Conservation (phyloP, 2,113 vertebrate genomes). For the Chaetodon auriga region DNA sequence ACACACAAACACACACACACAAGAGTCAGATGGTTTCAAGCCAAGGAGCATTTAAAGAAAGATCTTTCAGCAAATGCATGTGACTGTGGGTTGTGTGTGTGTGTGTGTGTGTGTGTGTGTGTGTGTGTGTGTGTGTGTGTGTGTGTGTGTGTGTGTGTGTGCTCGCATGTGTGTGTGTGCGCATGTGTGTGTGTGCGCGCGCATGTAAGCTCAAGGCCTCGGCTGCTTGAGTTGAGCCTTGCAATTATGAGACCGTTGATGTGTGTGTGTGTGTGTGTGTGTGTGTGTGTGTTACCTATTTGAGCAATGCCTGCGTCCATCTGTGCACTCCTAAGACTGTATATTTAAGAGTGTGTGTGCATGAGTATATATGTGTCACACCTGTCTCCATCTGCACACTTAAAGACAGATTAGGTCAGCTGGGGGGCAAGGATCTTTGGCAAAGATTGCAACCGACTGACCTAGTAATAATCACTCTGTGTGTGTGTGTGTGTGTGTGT, state of each 20-base stretch:
- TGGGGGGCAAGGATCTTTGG: conserved; percentile 63
- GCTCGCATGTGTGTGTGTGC: background rate
- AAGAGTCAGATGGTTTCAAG: conserved; percentile 28
- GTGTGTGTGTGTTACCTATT: conserved; percentile 36
- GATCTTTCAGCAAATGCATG: conserved; percentile 41
- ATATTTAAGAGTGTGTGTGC: conserved; percentile 41
- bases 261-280: background rate
- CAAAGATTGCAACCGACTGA: conserved; percentile 62
- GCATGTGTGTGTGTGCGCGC: conserved; percentile 13
- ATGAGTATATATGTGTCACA: conserved; percentile 61
- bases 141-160: conserved; percentile 14
- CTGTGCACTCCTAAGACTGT: conserved; percentile 10
- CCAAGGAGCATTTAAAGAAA: conserved; percentile 37
- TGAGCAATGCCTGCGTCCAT: conserved; percentile 30
- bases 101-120: conserved; percentile 20
- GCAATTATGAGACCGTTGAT: conserved; percentile 47
- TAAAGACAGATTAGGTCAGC: conserved; percentile 75
- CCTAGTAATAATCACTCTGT: conserved; percentile 55
- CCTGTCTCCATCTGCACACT: conserved; percentile 67
- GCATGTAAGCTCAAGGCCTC: conserved; percentile 12
- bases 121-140: background rate
- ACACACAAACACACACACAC: conserved; percentile 14
- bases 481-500: conserved; percentile 28
- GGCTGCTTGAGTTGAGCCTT: conserved; percentile 47
- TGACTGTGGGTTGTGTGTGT: conserved; percentile 9